Conservation (phyloP, 2,888 invertebrate species). For the Netelia inedita region DNA sequence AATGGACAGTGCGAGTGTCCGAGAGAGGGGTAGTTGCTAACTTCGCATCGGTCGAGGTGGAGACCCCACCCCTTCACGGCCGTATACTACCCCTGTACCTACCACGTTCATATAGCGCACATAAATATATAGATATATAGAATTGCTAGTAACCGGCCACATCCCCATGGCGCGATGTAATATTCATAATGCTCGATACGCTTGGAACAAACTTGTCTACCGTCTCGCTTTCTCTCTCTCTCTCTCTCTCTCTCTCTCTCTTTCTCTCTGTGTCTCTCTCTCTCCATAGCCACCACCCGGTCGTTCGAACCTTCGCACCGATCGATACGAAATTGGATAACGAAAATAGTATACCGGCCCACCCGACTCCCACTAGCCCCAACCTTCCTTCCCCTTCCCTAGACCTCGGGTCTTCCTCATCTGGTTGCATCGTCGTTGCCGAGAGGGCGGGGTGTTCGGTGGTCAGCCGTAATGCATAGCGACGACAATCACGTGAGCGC, state of each 20-base stretch:
- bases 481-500: constrained; percentile 28
- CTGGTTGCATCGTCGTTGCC: constrained; percentile 40
- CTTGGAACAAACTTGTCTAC: constrained; percentile 67
- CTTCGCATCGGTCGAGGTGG: constrained; percentile 58
- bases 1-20: constrained; percentile 29
- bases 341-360: constrained; percentile 57
- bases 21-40: constrained; percentile 43
- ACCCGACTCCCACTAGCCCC: background rate
- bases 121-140: background rate
- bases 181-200: constrained; percentile 70
- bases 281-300: constrained; percentile 38
- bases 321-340: constrained; percentile 69
- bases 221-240: constrained; percentile 24
- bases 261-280: constrained; percentile 19
- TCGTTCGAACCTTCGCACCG: constrained; percentile 62
- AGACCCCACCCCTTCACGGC: constrained; percentile 36
- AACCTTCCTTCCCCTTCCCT: constrained; percentile 3
- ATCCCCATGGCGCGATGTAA: constrained; percentile 62
- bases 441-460: constrained; percentile 9
- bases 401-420: constrained; percentile 43
- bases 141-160: constrained; percentile 46
- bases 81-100: constrained; percentile 6
- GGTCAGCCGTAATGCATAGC: constrained; percentile 23
- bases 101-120: background rate
- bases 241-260: constrained; percentile 25